Evolutionary conservation across 2,113 vertebrate species (phyloP).

Genomic region (Ceuthmochares aereus): DNA sequence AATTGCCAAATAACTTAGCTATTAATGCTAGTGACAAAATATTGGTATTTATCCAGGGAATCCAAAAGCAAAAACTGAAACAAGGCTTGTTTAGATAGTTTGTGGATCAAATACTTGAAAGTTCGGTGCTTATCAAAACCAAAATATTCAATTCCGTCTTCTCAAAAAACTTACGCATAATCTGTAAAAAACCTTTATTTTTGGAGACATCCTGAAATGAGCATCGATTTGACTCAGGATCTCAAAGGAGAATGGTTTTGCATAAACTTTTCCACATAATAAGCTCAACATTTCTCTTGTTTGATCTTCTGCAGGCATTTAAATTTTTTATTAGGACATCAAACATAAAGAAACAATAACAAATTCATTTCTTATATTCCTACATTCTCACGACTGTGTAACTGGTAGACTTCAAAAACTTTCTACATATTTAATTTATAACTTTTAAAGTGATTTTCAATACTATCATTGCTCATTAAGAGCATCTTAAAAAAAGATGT

Average conservation of each 20-base stretch:
- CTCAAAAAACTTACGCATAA: not conserved
- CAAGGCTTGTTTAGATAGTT: not conserved
- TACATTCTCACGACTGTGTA: not conserved
- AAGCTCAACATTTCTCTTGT: constrained; percentile 7
- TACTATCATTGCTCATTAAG: not conserved
- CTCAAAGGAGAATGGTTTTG: constrained; percentile 4
- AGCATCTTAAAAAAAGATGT: not conserved
- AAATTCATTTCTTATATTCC: not conserved
- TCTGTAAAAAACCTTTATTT: not conserved
- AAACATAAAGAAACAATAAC: not conserved
- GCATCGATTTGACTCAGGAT: not conserved
- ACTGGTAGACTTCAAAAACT: not conserved
- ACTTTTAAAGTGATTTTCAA: not conserved
- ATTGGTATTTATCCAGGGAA: not conserved
- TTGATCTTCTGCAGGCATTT: constrained; percentile 32
- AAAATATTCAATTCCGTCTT: not conserved
- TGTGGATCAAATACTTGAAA: not conserved
- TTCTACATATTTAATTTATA: not conserved
- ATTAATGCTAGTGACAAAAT: not conserved
- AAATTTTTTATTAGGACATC: constrained; percentile 30
- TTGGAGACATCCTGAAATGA: not conserved
- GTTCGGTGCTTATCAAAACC: not conserved
- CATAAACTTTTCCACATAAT: constrained; percentile 21
- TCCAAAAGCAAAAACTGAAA: not conserved
- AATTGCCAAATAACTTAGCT: not conserved